Evolutionary conservation across 2,888 invertebrate genomes (phyloP).

Genomic region (Willowsia nigromaculata): DNA sequence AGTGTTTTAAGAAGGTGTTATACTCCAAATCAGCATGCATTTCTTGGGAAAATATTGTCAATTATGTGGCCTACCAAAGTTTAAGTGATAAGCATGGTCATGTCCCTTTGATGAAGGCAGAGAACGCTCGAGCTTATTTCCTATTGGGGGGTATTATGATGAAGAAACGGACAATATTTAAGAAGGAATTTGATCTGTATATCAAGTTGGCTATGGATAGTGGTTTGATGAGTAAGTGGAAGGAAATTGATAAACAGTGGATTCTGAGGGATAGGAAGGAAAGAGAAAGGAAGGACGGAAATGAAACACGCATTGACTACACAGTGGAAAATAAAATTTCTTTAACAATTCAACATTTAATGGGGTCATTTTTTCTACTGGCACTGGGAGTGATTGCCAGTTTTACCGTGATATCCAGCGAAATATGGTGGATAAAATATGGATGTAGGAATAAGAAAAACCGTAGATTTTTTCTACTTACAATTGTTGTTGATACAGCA

Average conservation of each 20-base stretch:
- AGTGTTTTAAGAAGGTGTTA: conserved; percentile 42
- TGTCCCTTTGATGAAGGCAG: conserved; percentile 36
- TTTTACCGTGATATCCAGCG: background rate
- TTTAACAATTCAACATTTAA: conserved; percentile 34
- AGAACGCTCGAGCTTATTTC: conserved; percentile 4
- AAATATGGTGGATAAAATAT: background rate
- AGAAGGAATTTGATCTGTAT: conserved; percentile 5
- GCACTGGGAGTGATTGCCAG: background rate
- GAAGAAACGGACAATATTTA: conserved; percentile 35
- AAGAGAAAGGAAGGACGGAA: conserved; percentile 32
- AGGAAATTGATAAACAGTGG: conserved; percentile 26
- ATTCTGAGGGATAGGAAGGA: conserved; percentile 40
- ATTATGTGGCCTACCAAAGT: conserved; percentile 54
- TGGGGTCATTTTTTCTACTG: background rate
- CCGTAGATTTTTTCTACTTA: background rate
- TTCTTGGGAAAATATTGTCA: conserved; percentile 53
- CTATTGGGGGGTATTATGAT: conserved; percentile 43
- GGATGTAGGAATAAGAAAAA: background rate
- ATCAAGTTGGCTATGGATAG: conserved; percentile 31
- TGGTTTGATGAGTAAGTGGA: conserved; percentile 60
- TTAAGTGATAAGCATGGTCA: conserved; percentile 45
- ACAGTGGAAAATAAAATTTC: background rate
- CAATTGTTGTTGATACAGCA: no score
- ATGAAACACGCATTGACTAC: background rate
- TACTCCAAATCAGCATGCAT: conserved; percentile 27